Base-by-base conservation (phyloP, 2,113 vertebrate genomes). In the Aepyceros melampus region DNA sequence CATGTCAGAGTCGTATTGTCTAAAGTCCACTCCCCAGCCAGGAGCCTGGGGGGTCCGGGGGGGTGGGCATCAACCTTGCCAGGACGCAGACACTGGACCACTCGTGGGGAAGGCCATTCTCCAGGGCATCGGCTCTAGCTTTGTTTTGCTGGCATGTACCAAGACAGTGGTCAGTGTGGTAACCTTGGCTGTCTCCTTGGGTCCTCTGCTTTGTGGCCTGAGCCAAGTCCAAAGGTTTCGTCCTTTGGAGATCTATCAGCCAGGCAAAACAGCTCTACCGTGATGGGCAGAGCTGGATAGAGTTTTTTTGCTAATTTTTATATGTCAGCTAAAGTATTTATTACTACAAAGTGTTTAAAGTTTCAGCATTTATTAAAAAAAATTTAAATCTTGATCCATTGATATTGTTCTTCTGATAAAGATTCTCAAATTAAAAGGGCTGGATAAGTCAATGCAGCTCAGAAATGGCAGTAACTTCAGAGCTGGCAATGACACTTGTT, bases 401-500 rank as follows among this genome's bases (percentile, higher is more conserved):
- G 47, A 43, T 49, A 40, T 36, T 17, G 1, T 79, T 45, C 45
- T 25, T 96, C 36, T 23, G 43, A 40, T 74, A 76, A 64, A 96
- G 49, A 45, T 78, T 89, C 89, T 96, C 33, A 27, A 29, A 95
- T 21, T 9, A 51, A 79, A 94, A 95, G 87, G 88, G 91, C 83
- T 62, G 2, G 71, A 7, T 60, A n/a, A 94, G 95, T 96, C 76
- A 43, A 19, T 36, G 55, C 33, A 47, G 97, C 97, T 96, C 91
- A 53, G 74, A 98, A 96, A 98, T 93, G 96, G 96, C 97, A 97
- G 96, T 47, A 91, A 97, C 98, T 98, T 97, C 94, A 82, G 95
- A 79, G 97, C 97, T 97, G 97, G 96, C 98, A 98, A 95, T 47
- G 98, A 98, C 98, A 97, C 98, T 98, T 97, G 98, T 98, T 98